Evolutionary conservation across 2,888 invertebrate species (phyloP), one percentile per base, ranked within the genome.

Genomic region (Oscheius sp.): DNA sequence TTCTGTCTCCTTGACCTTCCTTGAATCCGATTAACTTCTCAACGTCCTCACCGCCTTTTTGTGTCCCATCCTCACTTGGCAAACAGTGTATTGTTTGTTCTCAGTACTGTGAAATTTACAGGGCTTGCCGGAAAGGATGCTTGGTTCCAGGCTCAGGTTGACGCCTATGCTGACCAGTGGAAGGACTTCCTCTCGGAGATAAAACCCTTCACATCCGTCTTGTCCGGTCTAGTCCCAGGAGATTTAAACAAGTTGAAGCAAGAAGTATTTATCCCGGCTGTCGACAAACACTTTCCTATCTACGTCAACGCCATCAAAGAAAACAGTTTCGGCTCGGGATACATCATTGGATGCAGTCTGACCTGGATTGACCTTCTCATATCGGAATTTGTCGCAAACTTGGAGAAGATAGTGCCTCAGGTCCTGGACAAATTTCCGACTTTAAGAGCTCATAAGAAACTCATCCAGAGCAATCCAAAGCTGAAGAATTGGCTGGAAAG

Each of bases 341-440:
- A 81, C 75, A 76, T 86, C 63, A 81, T 80, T 48, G 80, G 80
- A n/a, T 65, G 75, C 62, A 72, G 73, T 7, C 51, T 85, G 53
- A 82, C 85, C n/a, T 86, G 81, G 80, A 83, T 84, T 13, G 86
- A 86, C 60, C 73, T 86, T 51, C 73, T 81, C 29, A 59, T 86
- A 21, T 78, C 85, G 9, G 82, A 85, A 42, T 81, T 84, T 70
- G 70, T 81, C 55, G 74, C 79, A 9, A 78, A 81, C 3, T 29
- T 58, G 47, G 57, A 42, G 5, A 37, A 57, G 37, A 33, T n/a
- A n/a, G 21, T 2, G 13, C 47, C 70, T n/a, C 35, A 55, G 29
- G 21, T 70, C 13, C n/a, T 55, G 1, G 57, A 55, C 13, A 47
- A 70, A 35, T 70, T 37, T 53, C 70, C 70, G 13, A 35, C 29